phyloP scores from a whole-genome alignment of 2,797 vertebrate species.

The Malacoctenus gilli region DNA sequence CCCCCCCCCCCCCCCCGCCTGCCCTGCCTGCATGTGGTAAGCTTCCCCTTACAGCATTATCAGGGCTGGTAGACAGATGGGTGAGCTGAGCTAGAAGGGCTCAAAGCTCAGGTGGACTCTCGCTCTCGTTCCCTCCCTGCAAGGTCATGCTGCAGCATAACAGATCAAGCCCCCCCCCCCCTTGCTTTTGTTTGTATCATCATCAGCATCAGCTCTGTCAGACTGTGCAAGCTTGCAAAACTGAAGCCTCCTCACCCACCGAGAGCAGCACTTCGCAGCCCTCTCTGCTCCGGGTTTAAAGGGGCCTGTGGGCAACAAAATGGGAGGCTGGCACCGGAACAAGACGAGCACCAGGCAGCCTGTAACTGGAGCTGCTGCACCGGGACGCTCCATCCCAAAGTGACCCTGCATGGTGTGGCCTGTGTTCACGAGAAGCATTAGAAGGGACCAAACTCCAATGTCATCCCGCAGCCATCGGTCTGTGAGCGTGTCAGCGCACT shows the following conservation, averaged over 20 bases:
- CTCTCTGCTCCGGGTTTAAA: too few species aligned
- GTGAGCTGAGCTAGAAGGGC: constrained; percentile 70
- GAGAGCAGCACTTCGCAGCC: constrained; percentile 9
- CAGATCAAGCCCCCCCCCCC: constrained; percentile 49
- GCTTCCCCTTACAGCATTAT: constrained; percentile 53
- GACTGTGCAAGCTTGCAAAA: constrained; percentile 13
- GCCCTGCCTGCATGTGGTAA: constrained; percentile 43
- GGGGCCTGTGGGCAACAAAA: constrained; percentile 31
- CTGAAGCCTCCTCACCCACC: constrained; percentile 9
- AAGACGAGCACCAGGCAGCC: constrained; percentile 33
- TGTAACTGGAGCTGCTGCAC: constrained; percentile 13
- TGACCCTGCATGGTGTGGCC: constrained; percentile 1
- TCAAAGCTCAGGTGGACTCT: constrained; percentile 74
- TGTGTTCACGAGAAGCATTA: too few species aligned
- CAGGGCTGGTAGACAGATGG: constrained; percentile 70
- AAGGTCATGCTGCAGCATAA: constrained; percentile 77
- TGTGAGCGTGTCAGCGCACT: too few species aligned
- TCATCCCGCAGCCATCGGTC: too few species aligned
- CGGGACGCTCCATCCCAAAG: constrained; percentile 27
- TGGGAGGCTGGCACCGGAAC: constrained; percentile 25
- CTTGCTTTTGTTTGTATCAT: constrained; percentile 30
- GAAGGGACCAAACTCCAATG: too few species aligned
- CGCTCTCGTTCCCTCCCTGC: constrained; percentile 35
- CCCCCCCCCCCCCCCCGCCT: too few species aligned
- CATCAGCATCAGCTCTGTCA: constrained; percentile 25